Evolutionary conservation across 2,797 vertebrate genomes (phyloP).

Genomic region (Percopsis omiscomaycus): DNA sequence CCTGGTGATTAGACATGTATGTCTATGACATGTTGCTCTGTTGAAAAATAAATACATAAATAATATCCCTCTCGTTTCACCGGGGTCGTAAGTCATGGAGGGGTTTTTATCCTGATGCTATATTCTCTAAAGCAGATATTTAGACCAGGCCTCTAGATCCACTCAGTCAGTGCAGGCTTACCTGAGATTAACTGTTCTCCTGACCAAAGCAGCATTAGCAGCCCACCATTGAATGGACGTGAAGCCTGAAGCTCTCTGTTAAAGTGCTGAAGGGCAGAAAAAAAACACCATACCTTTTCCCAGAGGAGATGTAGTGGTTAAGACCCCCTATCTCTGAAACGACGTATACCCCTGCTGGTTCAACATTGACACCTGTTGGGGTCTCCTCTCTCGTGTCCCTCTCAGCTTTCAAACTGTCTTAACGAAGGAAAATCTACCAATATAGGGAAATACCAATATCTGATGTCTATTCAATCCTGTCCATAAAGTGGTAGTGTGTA

Average conservation of each 20-base stretch:
- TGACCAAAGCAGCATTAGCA: constrained; percentile 65
- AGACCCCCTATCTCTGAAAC: constrained; percentile 35
- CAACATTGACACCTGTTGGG: constrained; percentile 39
- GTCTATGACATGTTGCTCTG: too few relatives aligned
- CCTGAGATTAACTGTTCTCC: constrained; percentile 81
- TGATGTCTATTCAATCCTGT: not conserved
- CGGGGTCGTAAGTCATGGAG: not conserved
- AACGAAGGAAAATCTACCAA: not conserved
- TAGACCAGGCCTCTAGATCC: constrained; percentile 65
- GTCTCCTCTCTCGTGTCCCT: constrained; percentile 31
- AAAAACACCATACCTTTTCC: constrained; percentile 47
- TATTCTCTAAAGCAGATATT: constrained; percentile 72
- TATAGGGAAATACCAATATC: not conserved
- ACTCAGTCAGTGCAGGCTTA: constrained; percentile 74
- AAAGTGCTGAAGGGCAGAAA: constrained; percentile 61
- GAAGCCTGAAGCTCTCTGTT: constrained; percentile 64
- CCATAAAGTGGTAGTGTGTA: too few relatives aligned
- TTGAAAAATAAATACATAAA: too few relatives aligned
- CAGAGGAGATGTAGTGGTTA: constrained; percentile 57
- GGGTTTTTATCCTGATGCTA: constrained; percentile 63
- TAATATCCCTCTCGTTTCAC: too few relatives aligned
- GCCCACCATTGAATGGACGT: constrained; percentile 60
- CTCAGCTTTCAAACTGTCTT: not conserved
- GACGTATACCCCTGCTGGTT: constrained; percentile 40
- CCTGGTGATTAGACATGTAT: too few relatives aligned